These are phyloP conservation scores for Morphnarchus princeps DNA, from an alignment of 2,113 vertebrate species.

Conservation along the genomic window DNA sequence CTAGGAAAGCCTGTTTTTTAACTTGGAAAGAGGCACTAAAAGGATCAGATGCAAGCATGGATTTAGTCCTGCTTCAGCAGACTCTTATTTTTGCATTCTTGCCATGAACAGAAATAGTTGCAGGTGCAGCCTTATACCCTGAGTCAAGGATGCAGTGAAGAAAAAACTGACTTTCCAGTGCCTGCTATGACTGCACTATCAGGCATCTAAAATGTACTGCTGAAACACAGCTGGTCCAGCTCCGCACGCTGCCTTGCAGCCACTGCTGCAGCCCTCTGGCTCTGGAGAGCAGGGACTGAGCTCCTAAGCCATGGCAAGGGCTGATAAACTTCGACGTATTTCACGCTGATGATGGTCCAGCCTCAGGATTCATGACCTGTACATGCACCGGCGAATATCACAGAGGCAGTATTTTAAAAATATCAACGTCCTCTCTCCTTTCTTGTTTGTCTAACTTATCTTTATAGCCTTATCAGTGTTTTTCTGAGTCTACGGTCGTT, in stretches of 20 bases:
- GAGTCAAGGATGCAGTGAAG: background rate
- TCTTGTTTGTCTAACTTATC: conserved; percentile 39
- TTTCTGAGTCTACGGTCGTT: conserved; percentile 15
- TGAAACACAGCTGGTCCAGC: background rate
- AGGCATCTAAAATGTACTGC: background rate
- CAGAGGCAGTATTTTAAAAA: background rate
- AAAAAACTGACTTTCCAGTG: background rate
- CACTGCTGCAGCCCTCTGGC: background rate
- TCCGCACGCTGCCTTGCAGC: background rate
- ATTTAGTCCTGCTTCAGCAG: background rate
- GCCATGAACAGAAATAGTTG: background rate
- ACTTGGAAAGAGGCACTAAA: background rate
- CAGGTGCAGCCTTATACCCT: background rate
- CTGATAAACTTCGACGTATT: background rate
- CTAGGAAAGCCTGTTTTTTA: background rate
- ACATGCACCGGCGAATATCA: background rate
- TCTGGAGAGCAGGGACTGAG: background rate
- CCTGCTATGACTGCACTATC: background rate
- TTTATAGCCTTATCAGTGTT: conserved; percentile 25
- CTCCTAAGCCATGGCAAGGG: background rate
- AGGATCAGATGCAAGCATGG: background rate
- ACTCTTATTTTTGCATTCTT: background rate
- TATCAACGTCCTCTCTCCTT: background rate
- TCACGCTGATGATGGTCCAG: background rate
- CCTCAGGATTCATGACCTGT: background rate